Conservation (phyloP, 2,113 vertebrate genomes). For the Pachyramphus minor region DNA sequence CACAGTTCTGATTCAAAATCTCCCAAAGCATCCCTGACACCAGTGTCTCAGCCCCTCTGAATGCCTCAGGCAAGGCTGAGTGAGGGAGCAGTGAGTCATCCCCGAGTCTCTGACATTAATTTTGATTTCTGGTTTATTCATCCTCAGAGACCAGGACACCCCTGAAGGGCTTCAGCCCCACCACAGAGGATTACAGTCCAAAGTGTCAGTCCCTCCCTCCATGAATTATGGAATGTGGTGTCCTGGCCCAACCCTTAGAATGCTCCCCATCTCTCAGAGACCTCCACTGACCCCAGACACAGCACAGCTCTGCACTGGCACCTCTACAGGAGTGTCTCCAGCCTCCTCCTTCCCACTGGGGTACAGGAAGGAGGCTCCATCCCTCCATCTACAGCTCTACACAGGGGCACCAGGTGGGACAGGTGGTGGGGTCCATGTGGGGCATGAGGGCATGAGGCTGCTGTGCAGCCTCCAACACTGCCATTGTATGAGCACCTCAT, state of each 20-base stretch:
- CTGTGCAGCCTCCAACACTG: not conserved
- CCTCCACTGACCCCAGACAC: not conserved
- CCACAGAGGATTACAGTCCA: not conserved
- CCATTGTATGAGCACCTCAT: not conserved
- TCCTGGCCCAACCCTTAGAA: not conserved
- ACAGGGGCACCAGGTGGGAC: not conserved
- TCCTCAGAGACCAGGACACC: not conserved
- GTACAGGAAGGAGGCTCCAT: not conserved
- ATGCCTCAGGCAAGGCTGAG: not conserved
- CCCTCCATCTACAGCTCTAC: not conserved
- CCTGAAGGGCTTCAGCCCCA: not conserved
- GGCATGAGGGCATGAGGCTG: not conserved
- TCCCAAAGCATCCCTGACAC: not conserved
- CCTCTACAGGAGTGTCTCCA: not conserved
- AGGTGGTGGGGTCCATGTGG: fast-evolving
- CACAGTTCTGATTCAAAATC: not conserved
- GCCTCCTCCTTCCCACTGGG: not conserved
- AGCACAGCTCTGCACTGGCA: not conserved
- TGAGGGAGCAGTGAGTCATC: not conserved
- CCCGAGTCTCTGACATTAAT: not conserved
- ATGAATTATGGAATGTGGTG: not conserved
- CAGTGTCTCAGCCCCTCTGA: not conserved
- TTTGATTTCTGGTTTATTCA: not conserved
- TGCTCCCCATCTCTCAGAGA: not conserved
- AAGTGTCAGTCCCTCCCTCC: not conserved